Evolutionary conservation across 2,888 invertebrate species (phyloP).

Genomic region (Zhengitettix transpicula): DNA sequence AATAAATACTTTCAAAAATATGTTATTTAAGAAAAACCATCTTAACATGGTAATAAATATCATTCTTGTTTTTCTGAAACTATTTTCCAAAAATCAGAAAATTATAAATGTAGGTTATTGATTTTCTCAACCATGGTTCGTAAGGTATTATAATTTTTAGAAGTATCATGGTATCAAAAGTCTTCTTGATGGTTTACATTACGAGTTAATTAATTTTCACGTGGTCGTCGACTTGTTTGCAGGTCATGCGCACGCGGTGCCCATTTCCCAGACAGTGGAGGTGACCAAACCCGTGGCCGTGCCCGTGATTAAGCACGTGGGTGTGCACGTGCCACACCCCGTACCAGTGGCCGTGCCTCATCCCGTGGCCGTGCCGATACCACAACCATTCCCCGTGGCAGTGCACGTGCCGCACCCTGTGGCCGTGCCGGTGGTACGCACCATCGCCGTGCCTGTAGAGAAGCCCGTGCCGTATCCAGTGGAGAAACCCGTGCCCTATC

Average conservation of each 20-base stretch:
- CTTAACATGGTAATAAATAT: too few relatives aligned
- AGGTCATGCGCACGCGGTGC: neutral
- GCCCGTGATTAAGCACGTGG: neutral
- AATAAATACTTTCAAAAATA: too few relatives aligned
- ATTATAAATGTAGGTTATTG: too few relatives aligned
- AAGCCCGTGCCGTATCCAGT: slow-evolving; percentile 4
- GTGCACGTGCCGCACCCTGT: neutral
- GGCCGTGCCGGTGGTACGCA: neutral
- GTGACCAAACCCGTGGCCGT: neutral
- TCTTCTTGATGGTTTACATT: too few relatives aligned
- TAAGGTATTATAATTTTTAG: too few relatives aligned
- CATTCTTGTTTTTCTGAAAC: too few relatives aligned
- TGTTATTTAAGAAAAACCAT: too few relatives aligned
- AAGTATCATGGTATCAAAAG: too few relatives aligned
- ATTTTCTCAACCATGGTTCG: too few relatives aligned
- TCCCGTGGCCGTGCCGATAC: slow-evolving; percentile 1
- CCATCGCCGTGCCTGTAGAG: slow-evolving; percentile 1
- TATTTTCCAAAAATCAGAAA: too few relatives aligned
- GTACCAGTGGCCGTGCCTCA: slow-evolving; percentile 1
- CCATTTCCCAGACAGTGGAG: neutral
- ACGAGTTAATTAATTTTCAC: too few relatives aligned
- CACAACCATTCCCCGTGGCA: neutral
- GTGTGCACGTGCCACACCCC: slow-evolving; percentile 1
- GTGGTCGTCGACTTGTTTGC: too few relatives aligned
- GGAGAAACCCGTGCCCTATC: slow-evolving; percentile 3